Evolutionary conservation across 2,888 invertebrate genomes (phyloP), one percentile per base, ranked within the genome.

Genomic region (Leucophenga maculata): DNA sequence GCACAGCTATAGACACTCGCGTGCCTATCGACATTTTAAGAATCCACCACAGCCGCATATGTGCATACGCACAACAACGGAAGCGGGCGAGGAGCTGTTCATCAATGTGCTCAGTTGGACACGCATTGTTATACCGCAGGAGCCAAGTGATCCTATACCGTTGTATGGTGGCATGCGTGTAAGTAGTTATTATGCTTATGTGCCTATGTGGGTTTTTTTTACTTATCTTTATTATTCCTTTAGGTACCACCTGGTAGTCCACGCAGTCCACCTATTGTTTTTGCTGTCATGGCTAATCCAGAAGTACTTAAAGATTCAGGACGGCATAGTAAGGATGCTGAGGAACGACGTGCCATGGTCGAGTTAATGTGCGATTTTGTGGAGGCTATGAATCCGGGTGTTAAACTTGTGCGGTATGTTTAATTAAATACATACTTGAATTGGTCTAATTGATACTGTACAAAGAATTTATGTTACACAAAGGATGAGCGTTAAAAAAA

Each of bases 41-140:
- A 93, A 93, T 87, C 93, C 93, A 64, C 93, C 93, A 1, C 93
- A 93, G 76, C 93, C 93, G 13, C 93, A 93, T 87, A 93, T 93
- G 93, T 93, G 94, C 86, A 90, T 93, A 85, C 91, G 90, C 75
- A 91, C 91, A 76, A 90, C 91, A 20, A 88, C 90, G 0, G 90
- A 91, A 71, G 74, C 85, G 26, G 89, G 88, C 16, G 87, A 87
- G 70, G 91, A 91, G 79, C 85, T 92, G 50, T 92, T 89, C 77
- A 92, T 93, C 74, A 93, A 93, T 86, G 93, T 93, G 52, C 85
- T 93, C 64, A 93, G 93, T 79, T 93, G 94, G 93, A 93, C 92
- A 77, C 92, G 93, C 85, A 92, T 93, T 76, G 92, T 91, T 0
- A 91, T 92, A 85, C 93, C 93, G 16, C 91, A 91, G 74, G 91